Conservation (phyloP, 2,888 invertebrate species). For the Calameuta idolon region DNA sequence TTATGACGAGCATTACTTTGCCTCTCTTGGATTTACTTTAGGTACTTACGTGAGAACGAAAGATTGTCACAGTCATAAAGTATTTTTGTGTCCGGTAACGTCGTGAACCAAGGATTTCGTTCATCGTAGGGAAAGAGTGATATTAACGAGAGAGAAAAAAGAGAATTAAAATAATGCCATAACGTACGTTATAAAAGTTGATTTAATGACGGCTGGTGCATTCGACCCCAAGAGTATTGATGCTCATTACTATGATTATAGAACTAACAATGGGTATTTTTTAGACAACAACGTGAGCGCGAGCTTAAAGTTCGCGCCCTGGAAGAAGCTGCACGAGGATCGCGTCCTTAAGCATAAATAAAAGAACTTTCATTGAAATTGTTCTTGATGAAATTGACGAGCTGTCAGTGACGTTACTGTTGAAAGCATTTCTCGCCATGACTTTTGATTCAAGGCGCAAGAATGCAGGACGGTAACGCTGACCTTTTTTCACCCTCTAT, state of each 20-base stretch:
- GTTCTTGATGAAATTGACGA: not conserved
- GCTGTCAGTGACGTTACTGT: not conserved
- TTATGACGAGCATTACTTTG: not conserved
- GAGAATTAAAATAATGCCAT: not conserved
- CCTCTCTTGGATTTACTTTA: not conserved
- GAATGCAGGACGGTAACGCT: not conserved
- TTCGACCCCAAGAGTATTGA: not conserved
- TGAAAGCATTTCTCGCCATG: not conserved
- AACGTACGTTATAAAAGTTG: not conserved
- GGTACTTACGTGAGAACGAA: not conserved
- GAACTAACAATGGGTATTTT: conserved; percentile 57
- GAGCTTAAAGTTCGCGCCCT: conserved; percentile 87
- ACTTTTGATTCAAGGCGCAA: not conserved
- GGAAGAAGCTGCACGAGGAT: conserved; percentile 86
- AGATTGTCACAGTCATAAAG: not conserved
- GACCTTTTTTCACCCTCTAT: not conserved
- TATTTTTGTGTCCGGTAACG: not conserved
- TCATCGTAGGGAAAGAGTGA: not conserved
- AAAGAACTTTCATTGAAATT: not conserved
- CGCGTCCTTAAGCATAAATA: conserved; percentile 68
- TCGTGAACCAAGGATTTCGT: not conserved
- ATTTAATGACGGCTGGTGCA: not conserved
- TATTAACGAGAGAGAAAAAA: not conserved
- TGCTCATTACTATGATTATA: not conserved
- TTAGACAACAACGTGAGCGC: conserved; percentile 84